Conservation (phyloP, 2,797 vertebrate species). For the Urosaurus nigricauda region DNA sequence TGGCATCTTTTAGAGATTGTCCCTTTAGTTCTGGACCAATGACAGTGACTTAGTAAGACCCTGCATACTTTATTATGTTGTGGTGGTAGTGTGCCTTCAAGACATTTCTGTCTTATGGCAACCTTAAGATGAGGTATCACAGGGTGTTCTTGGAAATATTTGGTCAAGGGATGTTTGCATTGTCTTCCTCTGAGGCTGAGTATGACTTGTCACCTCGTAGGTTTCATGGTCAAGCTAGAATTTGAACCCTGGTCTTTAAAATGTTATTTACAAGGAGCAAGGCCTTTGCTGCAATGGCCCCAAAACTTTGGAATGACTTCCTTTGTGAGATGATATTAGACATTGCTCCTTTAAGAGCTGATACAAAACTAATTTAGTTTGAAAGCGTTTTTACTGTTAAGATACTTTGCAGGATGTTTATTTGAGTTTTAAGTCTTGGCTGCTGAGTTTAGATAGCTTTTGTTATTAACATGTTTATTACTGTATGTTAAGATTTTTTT, state of each 20-base stretch:
- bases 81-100: no score
- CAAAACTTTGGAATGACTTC: not conserved
- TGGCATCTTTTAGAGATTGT: not conserved
- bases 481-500: not conserved
- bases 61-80: not conserved
- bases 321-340: not conserved
- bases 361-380: not conserved
- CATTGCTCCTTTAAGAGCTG: not conserved
- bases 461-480: not conserved
- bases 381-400: not conserved
- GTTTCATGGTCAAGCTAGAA: no score
- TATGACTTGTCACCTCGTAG: no score
- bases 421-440: not conserved
- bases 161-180: no score
- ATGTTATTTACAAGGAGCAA: not conserved
- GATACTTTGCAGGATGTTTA: not conserved
- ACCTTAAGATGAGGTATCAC: no score
- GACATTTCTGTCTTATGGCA: no score
- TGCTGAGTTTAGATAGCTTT: not conserved
- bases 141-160: no score
- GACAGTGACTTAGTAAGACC: not conserved
- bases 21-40: not conserved
- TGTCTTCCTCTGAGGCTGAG: no score
- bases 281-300: not conserved
- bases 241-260: no score